Conservation (phyloP, 1,140 invertebrate species). For the Caenorhabditis inopinata region DNA sequence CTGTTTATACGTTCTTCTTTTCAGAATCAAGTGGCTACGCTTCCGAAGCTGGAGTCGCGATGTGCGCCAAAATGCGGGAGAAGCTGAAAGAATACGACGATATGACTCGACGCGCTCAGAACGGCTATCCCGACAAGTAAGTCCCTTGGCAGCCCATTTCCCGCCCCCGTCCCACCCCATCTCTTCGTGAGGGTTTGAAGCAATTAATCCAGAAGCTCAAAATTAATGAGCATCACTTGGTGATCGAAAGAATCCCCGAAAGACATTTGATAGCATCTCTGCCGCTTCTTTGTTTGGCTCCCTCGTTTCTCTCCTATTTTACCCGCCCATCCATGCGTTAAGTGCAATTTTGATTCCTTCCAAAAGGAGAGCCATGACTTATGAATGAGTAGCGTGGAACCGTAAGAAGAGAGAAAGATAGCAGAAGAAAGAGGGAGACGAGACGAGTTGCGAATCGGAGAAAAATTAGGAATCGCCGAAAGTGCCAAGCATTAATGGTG, state of each 20-base stretch:
- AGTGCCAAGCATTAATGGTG: too few species aligned
- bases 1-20: too few species aligned
- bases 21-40: constrained; percentile 18
- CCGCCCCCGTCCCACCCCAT: too few species aligned
- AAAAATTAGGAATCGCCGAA: constrained; percentile 17
- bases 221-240: constrained; percentile 34
- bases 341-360: constrained; percentile 11
- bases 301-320: neutral
- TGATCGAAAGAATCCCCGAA: constrained; percentile 27
- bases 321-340: constrained; percentile 1
- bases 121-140: constrained; percentile 27
- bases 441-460: constrained; percentile 14
- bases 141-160: constrained; percentile 2
- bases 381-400: constrained; percentile 22
- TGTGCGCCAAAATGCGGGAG: constrained; percentile 8
- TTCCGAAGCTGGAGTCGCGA: neutral
- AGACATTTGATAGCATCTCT: constrained; percentile 26
- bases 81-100: constrained; percentile 31
- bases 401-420: neutral
- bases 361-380: neutral
- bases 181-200: neutral
- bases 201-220: constrained; percentile 33
- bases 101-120: constrained; percentile 9
- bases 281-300: neutral
- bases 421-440: neutral